Conservation (phyloP, 2,797 vertebrate species). For the Vespertilio murinus region DNA sequence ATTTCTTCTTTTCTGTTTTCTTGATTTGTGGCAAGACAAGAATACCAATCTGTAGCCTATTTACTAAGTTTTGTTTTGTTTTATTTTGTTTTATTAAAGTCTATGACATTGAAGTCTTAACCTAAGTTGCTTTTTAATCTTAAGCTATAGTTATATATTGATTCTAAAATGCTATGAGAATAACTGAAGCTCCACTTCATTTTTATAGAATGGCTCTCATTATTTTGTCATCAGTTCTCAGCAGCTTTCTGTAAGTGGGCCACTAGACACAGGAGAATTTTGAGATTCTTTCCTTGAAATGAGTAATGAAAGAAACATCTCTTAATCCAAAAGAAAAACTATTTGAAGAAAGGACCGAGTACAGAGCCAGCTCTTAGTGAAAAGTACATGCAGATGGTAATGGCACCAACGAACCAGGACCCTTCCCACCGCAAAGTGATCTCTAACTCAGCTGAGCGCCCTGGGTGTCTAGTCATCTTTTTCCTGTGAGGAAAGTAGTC, state of each 20-base stretch:
- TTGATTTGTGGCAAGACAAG: neutral
- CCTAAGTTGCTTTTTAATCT: neutral
- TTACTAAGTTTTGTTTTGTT: neutral
- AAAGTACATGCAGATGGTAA: neutral
- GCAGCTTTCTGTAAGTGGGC: neutral
- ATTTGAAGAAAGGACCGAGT: neutral
- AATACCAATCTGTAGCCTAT: neutral
- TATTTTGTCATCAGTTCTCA: neutral
- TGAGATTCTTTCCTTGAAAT: neutral
- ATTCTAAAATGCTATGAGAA: neutral
- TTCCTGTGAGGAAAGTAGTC: neutral
- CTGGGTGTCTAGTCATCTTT: neutral
- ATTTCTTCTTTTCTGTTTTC: neutral
- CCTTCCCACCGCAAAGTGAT: neutral
- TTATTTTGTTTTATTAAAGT: neutral
- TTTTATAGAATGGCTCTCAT: neutral
- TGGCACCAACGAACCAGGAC: neutral
- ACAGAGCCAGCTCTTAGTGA: neutral
- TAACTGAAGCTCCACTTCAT: neutral
- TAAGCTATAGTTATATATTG: neutral
- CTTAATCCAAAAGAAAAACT: neutral
- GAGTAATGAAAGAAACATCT: neutral
- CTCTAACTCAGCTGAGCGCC: neutral
- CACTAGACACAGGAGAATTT: neutral
- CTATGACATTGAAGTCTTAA: neutral